Base-by-base conservation (phyloP, 2,888 invertebrate genomes). In the Lasius fuliginosus region DNA sequence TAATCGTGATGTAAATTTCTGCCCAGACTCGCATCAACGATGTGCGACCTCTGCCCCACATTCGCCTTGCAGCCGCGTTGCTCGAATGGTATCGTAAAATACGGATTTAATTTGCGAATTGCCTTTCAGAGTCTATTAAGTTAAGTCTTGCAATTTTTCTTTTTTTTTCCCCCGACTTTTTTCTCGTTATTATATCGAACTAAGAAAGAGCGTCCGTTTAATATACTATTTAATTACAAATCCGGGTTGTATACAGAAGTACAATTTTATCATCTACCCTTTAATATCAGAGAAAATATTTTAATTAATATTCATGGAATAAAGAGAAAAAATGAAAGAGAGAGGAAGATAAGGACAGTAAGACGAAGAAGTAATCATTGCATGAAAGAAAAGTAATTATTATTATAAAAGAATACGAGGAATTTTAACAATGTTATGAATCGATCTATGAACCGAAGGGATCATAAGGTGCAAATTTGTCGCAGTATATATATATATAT, bases 1-100 rank as follows among this genome's bases (percentile, higher is more conserved):
- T 91, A 91, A 92, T 91, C 88, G 85, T 82, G 85, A 85, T 56
- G 82, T 85, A 90, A 91, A 81, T 71, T 81, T 91, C 90, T 87
- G 85, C 40, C n/a, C 67, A 42, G 86, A 68, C 76, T 75, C 75
- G 77, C 56, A 18, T 49, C 62, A 75, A 88, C 68, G 69, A 79
- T 65, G 81, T 85, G 86, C 86, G 85, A 88, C 86, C 76, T 84
- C 77, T 71, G 69, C 64, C 65, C 76, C 40, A 49, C 1, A 71
- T 60, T 58, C 23, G 68, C 12, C 58, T 40, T 56, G 56, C 18
- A 30, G 1, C 33, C 46, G 15, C 12, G n/a, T 23, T 67, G 6
- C 56, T 42, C 11, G 12, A 46, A 23, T 36, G 8, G 1, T 46
- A 46, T 36, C 30, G 58, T 46, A 23, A 71, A 73, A 71, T 60